These are phyloP conservation scores for Cylloceria caligata DNA, from an alignment of 2,888 invertebrate species.

Conservation along the genomic window DNA sequence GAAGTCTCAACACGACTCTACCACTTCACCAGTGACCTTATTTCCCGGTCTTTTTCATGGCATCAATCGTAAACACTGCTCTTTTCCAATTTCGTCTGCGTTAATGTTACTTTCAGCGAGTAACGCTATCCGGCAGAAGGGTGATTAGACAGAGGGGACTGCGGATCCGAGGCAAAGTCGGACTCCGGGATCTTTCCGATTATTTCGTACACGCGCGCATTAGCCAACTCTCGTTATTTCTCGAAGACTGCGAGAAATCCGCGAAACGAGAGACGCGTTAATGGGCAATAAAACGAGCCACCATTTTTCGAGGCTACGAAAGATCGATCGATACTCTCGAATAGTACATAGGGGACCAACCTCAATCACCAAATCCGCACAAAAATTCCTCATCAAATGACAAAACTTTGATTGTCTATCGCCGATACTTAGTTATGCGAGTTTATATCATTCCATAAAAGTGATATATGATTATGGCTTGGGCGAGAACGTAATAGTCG, in stretches of 20 bases:
- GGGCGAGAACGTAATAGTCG: background rate
- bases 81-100: conserved; percentile 59
- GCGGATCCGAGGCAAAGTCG: conserved; percentile 17
- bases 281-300: conserved; percentile 65
- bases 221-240: conserved; percentile 52
- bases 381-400: background rate
- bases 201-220: conserved; percentile 42
- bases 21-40: conserved; percentile 37
- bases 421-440: background rate
- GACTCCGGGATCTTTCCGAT: conserved; percentile 33
- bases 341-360: conserved; percentile 8
- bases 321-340: conserved; percentile 39
- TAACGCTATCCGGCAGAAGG: conserved; percentile 42
- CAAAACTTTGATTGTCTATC: conserved; percentile 12
- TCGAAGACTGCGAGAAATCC: conserved; percentile 46
- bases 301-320: conserved; percentile 41
- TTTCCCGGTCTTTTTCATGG: conserved; percentile 26
- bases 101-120: conserved; percentile 60
- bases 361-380: conserved; percentile 6
- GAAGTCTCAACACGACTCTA: conserved; percentile 57
- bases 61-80: conserved; percentile 63
- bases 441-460: background rate
- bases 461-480: background rate
- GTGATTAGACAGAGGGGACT: conserved; percentile 55
- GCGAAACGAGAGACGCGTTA: conserved; percentile 61